Conservation (phyloP, 2,888 invertebrate genomes). For the Watsonalla binaria region DNA sequence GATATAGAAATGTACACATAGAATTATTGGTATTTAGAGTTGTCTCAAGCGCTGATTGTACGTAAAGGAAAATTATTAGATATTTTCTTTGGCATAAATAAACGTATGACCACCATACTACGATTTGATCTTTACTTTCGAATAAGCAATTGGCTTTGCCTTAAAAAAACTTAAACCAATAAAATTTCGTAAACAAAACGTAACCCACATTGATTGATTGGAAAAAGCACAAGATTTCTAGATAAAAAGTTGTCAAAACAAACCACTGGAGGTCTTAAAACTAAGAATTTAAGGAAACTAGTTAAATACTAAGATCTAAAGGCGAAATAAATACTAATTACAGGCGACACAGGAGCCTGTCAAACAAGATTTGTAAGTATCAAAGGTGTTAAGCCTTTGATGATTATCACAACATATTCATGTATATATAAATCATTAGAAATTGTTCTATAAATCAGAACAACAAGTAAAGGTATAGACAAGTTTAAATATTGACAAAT, state of each 20-base stretch:
- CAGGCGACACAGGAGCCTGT: constrained; percentile 23
- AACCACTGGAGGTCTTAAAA: constrained; percentile 21
- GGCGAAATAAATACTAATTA: constrained; percentile 16
- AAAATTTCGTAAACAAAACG: constrained; percentile 52
- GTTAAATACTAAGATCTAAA: constrained; percentile 8
- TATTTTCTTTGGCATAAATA: neutral
- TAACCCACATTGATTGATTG: constrained; percentile 26
- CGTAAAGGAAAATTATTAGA: neutral
- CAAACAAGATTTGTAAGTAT: constrained; percentile 1
- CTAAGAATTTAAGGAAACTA: constrained; percentile 22
- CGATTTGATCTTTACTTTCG: constrained; percentile 1
- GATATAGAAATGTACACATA: too few species aligned
- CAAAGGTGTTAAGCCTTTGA: neutral
- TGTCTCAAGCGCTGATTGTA: neutral
- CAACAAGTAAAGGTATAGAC: too few species aligned
- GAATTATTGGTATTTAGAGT: too few species aligned
- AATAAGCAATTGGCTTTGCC: constrained; percentile 17
- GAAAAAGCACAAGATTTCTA: constrained; percentile 22
- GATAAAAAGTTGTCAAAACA: constrained; percentile 15
- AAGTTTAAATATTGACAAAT: too few species aligned
- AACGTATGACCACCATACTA: neutral
- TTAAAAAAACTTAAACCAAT: constrained; percentile 27
- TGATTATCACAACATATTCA: too few species aligned
- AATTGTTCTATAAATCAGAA: too few species aligned
- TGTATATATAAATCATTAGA: too few species aligned